A percentile compares a stretch with the other conserved stretches of the same genome.
phyloP scores from a whole-genome alignment of 2,113 vertebrate genomes.

The Melanerpes aurifrons region DNA sequence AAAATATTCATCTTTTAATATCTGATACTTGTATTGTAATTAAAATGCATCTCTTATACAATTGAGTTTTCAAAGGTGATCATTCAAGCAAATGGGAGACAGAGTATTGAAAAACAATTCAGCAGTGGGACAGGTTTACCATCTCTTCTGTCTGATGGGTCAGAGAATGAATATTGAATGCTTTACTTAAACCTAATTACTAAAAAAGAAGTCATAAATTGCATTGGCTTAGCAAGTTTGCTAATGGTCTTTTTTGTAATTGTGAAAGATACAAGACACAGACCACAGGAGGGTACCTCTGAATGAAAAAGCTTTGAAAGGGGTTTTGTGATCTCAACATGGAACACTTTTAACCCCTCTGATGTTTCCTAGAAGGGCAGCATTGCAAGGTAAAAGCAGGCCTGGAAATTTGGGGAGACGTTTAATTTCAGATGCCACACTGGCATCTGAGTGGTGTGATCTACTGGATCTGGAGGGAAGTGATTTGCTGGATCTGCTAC shows the following conservation, averaged over 20 bases:
- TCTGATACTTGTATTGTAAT: background rate
- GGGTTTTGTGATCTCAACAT: background rate
- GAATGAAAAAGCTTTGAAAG: background rate
- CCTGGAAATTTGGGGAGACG: background rate
- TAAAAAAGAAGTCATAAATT: background rate
- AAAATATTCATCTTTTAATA: background rate
- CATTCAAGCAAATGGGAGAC: background rate
- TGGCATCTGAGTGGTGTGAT: background rate
- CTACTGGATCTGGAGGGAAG: no score
- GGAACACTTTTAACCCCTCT: background rate
- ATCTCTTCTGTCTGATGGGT: background rate
- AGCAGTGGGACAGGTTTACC: background rate
- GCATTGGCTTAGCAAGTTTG: background rate
- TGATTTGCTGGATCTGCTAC: background rate
- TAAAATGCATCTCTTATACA: no score
- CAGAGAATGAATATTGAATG: background rate
- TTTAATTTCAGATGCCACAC: background rate
- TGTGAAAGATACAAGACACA: background rate
- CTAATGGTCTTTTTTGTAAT: background rate
- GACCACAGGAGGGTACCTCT: background rate
- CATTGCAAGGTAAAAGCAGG: background rate
- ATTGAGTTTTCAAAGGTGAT: background rate
- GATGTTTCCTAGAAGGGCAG: background rate
- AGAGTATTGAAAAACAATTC: background rate
- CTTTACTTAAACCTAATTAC: background rate